Percentiles rank a stretch among this genome's conserved stretches.
Conservation (phyloP, 2,888 invertebrate species). For the Drosophila acutilabella region DNA sequence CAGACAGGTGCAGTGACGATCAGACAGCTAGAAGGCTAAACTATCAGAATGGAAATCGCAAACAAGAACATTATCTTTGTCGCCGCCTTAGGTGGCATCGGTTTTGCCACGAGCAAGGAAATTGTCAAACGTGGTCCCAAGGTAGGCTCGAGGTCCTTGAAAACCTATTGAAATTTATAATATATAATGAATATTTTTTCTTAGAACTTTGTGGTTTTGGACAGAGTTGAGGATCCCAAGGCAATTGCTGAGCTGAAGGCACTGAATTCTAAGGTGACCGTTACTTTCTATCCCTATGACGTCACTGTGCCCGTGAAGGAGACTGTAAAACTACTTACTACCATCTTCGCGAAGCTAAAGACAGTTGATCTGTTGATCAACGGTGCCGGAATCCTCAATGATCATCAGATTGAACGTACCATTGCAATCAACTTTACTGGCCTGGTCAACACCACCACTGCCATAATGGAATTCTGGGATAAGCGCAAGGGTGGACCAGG, state of each 20-base stretch:
- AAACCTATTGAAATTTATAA: not conserved
- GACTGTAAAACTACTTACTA: conserved; percentile 70
- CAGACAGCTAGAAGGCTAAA: conserved; percentile 11
- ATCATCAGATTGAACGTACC: conserved; percentile 72
- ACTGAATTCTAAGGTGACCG: conserved; percentile 61
- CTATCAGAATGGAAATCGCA: conserved; percentile 58
- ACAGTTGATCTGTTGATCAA: conserved; percentile 78
- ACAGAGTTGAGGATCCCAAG: conserved; percentile 66
- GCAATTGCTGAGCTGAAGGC: conserved; percentile 64
- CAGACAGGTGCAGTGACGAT: conserved; percentile 40
- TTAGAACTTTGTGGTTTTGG: conserved; percentile 79
- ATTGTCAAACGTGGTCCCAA: conserved; percentile 61
- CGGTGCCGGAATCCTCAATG: conserved; percentile 76
- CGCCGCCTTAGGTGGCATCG: conserved; percentile 81
- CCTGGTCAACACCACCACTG: conserved; percentile 76
- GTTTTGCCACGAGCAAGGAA: conserved; percentile 74
- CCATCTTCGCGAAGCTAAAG: conserved; percentile 62
- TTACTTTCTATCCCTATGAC: conserved; percentile 72
- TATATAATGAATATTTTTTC: not conserved
- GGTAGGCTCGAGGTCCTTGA: conserved; percentile 28
- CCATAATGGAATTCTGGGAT: conserved; percentile 84
- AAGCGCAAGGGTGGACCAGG: conserved; percentile 84
- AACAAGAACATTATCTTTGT: conserved; percentile 78
- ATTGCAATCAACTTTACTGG: conserved; percentile 76
- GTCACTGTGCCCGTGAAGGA: conserved; percentile 69